Conservation (phyloP, 2,113 vertebrate genomes). For the Atherinomorus stipes region DNA sequence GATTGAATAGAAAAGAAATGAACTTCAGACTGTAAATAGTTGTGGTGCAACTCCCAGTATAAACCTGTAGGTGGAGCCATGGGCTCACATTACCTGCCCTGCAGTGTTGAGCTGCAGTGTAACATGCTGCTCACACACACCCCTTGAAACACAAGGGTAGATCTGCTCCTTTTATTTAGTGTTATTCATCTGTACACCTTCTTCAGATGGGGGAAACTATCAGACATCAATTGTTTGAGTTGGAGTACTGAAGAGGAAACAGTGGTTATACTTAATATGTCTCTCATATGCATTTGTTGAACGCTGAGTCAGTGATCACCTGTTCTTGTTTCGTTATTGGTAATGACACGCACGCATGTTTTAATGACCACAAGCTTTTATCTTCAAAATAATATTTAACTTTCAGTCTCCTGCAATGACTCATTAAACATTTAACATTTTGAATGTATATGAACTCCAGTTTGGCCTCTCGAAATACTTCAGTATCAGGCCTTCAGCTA, state of each 20-base stretch:
- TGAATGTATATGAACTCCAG: too few species aligned
- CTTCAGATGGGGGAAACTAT: conserved; percentile 1
- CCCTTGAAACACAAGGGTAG: conserved; percentile 22
- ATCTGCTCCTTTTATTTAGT: conserved; percentile 17
- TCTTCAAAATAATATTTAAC: too few species aligned
- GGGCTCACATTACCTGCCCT: conserved; percentile 9
- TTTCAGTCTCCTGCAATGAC: too few species aligned
- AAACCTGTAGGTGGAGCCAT: conserved; percentile 67
- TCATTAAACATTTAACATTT: too few species aligned
- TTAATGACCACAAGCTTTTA: too few species aligned
- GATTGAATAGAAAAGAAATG: too few species aligned
- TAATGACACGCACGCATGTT: too few species aligned
- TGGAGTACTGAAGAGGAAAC: not conserved
- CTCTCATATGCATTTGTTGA: too few species aligned
- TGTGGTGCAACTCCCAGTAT: conserved; percentile 4
- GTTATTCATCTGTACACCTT: not conserved
- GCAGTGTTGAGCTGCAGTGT: conserved; percentile 36
- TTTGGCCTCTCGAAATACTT: too few species aligned
- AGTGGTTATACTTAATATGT: not conserved
- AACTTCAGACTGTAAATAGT: not conserved
- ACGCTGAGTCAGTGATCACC: too few species aligned
- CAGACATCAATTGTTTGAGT: not conserved
- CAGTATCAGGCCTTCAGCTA: too few species aligned
- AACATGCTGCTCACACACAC: conserved; percentile 28
- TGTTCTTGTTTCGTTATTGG: too few species aligned